Conservation (phyloP, 2,113 vertebrate genomes). For the Artemisiospiza belli region DNA sequence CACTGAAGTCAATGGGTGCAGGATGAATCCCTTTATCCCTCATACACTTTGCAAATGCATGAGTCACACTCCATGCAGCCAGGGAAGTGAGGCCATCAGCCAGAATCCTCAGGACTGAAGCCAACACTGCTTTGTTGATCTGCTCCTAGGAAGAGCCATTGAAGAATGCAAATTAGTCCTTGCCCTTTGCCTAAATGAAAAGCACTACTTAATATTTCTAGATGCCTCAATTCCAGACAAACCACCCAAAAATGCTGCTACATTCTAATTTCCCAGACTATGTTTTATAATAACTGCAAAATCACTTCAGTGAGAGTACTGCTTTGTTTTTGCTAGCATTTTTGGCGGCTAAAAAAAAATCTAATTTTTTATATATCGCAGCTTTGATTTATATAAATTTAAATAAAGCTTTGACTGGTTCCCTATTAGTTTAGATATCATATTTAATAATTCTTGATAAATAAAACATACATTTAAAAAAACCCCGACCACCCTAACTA, state of each 20-base stretch:
- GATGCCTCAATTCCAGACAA: conserved; percentile 12
- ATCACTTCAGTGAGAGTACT: neutral
- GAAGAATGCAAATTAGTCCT: conserved; percentile 51
- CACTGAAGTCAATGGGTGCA: conserved; percentile 41
- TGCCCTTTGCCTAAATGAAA: conserved; percentile 19
- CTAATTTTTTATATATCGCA: neutral
- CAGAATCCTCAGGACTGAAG: conserved; percentile 43
- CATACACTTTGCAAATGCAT: conserved; percentile 32
- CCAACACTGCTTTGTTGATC: conserved; percentile 37
- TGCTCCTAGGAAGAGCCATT: neutral
- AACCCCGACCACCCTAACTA: accelerated
- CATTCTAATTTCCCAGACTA: neutral
- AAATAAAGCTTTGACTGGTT: neutral
- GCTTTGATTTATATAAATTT: neutral
- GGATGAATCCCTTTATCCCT: conserved; percentile 63
- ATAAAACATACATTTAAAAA: neutral
- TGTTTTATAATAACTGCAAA: neutral
- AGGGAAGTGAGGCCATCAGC: conserved; percentile 33
- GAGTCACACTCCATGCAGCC: conserved; percentile 45
- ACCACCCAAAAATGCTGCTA: neutral
- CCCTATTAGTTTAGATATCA: neutral
- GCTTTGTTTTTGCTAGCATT: neutral
- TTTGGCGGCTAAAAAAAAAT: neutral
- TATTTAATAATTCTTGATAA: neutral
- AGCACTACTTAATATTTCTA: conserved; percentile 25